Conservation (phyloP, 2,797 vertebrate species). For the Hapalemur alaotrensis region DNA sequence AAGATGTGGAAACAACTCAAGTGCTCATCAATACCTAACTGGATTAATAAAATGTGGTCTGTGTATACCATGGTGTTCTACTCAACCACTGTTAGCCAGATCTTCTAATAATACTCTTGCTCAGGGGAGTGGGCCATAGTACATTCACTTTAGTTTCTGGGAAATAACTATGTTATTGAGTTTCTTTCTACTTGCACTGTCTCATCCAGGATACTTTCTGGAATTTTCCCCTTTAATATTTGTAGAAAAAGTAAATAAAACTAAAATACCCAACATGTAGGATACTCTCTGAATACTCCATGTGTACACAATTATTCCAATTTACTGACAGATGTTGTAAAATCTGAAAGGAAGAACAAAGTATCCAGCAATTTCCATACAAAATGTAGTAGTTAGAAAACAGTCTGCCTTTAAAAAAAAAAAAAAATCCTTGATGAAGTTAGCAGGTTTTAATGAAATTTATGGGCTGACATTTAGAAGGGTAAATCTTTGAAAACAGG, state of each 20-base stretch:
- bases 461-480: constrained; percentile 21
- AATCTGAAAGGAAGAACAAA: constrained; percentile 20
- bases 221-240: background rate
- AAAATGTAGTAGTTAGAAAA: constrained; percentile 44
- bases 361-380: constrained; percentile 28
- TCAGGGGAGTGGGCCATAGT: background rate
- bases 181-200: background rate
- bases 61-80: background rate
- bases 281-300: background rate
- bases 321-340: background rate
- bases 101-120: background rate
- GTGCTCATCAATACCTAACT: no score
- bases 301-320: background rate
- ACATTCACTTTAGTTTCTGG: background rate
- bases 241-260: constrained; percentile 28
- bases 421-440: constrained; percentile 14
- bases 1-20: no score
- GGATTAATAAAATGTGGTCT: no score
- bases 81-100: background rate
- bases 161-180: background rate
- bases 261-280: background rate
- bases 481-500: constrained; percentile 40
- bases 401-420: background rate
- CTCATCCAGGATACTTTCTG: background rate
- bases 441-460: constrained; percentile 32